Evolutionary conservation across 2,888 invertebrate genomes (phyloP).

Genomic region (Nemotelus pantherinus): DNA sequence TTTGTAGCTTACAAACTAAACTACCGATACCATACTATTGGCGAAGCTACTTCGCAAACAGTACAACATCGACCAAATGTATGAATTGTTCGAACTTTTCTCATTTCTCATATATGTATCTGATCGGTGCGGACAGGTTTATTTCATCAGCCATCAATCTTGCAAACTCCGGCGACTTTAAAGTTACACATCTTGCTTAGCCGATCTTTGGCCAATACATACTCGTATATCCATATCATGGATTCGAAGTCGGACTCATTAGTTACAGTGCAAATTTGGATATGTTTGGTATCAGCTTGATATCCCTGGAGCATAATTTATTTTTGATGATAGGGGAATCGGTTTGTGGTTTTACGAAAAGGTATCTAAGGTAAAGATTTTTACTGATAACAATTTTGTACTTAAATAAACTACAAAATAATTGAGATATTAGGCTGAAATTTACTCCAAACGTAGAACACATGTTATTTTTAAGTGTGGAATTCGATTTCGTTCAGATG

Average conservation of each 20-base stretch:
- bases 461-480: too few species aligned
- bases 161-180: constrained; percentile 20
- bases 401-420: too few species aligned
- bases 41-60: too few species aligned
- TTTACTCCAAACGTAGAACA: too few species aligned
- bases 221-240: background rate
- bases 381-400: too few species aligned
- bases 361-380: background rate
- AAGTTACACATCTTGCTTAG: background rate
- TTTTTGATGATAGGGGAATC: background rate
- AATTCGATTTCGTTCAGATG: too few species aligned
- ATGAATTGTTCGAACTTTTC: background rate
- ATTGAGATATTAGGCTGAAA: too few species aligned
- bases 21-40: constrained; percentile 2
- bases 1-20: background rate
- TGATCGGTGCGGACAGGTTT: constrained; percentile 48
- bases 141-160: constrained; percentile 49
- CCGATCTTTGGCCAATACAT: background rate
- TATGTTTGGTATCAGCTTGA: background rate
- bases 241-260: background rate
- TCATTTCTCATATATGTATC: background rate
- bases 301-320: background rate
- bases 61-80: too few species aligned
- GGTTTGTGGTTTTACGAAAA: constrained; percentile 4
- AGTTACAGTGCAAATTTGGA: constrained; percentile 6